Base-by-base conservation (phyloP, 2,888 invertebrate species). In the Notodonta ziczac region DNA sequence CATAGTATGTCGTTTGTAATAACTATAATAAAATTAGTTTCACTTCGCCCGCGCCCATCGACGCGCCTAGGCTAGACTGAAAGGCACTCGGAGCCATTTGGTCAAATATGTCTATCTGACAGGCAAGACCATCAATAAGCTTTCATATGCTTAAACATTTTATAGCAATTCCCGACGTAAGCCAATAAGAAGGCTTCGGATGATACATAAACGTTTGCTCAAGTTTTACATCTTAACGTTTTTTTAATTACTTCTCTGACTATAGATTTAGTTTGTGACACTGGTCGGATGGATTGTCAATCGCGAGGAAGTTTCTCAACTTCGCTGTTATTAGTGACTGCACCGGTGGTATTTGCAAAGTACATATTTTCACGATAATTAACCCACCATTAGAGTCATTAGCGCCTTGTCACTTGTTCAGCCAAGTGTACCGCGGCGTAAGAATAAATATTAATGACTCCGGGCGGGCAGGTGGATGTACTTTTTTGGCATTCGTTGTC, bases 81-180 rank as follows among this genome's bases (percentile, higher is more conserved):
- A 75, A 76, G 77, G 65, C 72, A 74, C 69, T 74, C 51, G 60
- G 56, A 64, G 62, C 66, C 60, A 68, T 70, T 72, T 72, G 72
- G 59, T 72, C 81, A 77, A 81, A 83, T 80, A 86, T 77, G 80
- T 78, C 79, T 78, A 76, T 77, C 73, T 74, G 81, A 76, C 80
- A 82, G 82, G 79, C 83, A 74, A 81, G 69, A 77, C 79, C 80
- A 90, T 90, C 88, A 82, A 90, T 89, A 89, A 65, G 78, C 84
- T 86, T 83, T 87, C 77, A 85, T 81, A 62, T 65, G 69, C 68
- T 67, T 66, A 74, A 79, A 81, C 70, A 77, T 80, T 84, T 74
- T 65, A 66, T 69, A 74, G 80, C 71, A 78, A 74, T 83, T 80
- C 78, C 74, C 60, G 68, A 72, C 65, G 56, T 65, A 69, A 59